Percentiles rank a stretch among this genome's conserved stretches.
Evolutionary conservation across 1,140 invertebrate species (phyloP).

Genomic region (Spodoptera frugiperda): DNA sequence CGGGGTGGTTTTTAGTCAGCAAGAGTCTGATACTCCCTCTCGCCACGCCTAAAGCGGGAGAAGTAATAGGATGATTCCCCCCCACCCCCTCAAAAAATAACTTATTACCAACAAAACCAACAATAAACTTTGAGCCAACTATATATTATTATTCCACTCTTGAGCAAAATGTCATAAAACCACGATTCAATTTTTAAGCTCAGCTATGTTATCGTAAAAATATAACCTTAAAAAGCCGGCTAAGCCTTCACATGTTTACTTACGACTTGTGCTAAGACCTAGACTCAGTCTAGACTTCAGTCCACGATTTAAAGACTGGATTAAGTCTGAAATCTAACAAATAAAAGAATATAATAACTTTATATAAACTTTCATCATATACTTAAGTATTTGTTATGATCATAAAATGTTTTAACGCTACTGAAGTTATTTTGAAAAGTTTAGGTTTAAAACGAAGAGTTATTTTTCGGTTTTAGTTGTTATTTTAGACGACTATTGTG

Average conservation of each 20-base stretch:
- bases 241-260: background rate
- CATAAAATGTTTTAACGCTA: background rate
- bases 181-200: background rate
- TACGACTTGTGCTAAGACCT: background rate
- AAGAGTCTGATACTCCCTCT: no score
- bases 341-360: slow-evolving; percentile 33
- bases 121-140: no score
- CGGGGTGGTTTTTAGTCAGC: no score
- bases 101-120: background rate
- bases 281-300: slow-evolving; percentile 42
- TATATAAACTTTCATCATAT: background rate
- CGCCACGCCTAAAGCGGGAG: no score
- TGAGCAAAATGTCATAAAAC: no score
- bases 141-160: no score
- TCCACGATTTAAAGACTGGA: slow-evolving; percentile 42
- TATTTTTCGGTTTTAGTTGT: no score
- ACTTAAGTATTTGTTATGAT: background rate
- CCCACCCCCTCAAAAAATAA: no score
- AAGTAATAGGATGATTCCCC: no score
- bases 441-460: no score
- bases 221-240: background rate
- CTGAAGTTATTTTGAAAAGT: background rate
- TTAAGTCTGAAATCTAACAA: slow-evolving; percentile 13
- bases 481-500: no score
- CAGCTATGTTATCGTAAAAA: background rate